These are phyloP conservation scores for Syrrhaptes paradoxus DNA, from an alignment of 2,113 vertebrate genomes.

Conservation along the genomic window DNA sequence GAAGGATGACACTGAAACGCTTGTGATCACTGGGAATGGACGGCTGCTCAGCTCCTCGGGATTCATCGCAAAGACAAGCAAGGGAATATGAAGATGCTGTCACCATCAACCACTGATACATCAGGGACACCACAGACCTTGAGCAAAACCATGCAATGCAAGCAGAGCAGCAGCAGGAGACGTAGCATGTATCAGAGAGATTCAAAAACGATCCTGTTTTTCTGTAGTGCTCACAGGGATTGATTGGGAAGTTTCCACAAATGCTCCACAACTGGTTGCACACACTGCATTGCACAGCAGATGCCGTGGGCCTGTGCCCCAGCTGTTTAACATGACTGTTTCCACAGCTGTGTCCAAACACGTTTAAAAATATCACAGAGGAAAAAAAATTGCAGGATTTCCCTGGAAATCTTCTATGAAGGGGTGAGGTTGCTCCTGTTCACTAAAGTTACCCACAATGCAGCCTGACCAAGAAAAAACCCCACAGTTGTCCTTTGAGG, in stretches of 20 bases:
- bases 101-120: not conserved
- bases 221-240: not conserved
- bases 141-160: not conserved
- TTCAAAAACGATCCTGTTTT: not conserved
- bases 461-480: not conserved
- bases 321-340: not conserved
- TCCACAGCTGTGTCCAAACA: not conserved
- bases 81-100: not conserved
- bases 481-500: accelerated
- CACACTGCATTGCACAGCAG: not conserved
- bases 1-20: not conserved
- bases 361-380: not conserved
- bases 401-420: not conserved
- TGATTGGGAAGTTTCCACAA: not conserved
- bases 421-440: not conserved
- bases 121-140: not conserved
- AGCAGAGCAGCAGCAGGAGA: not conserved
- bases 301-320: not conserved
- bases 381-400: not conserved
- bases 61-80: not conserved
- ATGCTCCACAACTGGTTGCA: not conserved
- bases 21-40: not conserved
- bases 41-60: not conserved
- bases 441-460: not conserved
- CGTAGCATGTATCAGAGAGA: not conserved